Conservation (phyloP, 2,113 vertebrate genomes). For the Toxostoma redivivum region DNA sequence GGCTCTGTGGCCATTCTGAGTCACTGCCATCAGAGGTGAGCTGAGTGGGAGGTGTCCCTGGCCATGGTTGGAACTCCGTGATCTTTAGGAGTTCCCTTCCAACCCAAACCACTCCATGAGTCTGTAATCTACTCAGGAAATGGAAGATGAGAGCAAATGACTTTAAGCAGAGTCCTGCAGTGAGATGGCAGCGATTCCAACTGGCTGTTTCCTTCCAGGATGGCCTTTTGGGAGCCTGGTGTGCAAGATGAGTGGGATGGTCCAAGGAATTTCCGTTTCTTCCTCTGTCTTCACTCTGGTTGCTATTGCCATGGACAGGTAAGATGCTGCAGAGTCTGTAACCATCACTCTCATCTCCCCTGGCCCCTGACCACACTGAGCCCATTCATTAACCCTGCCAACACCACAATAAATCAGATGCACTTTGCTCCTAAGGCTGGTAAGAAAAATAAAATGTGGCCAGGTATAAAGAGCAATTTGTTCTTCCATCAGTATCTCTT, state of each 20-base stretch:
- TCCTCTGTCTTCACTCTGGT: constrained; percentile 94
- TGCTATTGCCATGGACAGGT: constrained; percentile 92
- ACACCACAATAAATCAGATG: background rate
- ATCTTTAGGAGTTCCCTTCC: background rate
- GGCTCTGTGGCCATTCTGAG: background rate
- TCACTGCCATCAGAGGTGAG: background rate
- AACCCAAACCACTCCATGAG: no score
- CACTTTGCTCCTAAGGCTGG: background rate
- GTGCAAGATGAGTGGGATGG: constrained; percentile 91
- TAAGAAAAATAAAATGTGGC: background rate
- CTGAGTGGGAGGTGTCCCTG: background rate
- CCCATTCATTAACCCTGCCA: background rate
- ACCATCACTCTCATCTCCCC: background rate
- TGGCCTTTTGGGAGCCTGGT: constrained; percentile 93
- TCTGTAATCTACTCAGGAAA: background rate
- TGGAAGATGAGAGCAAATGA: background rate
- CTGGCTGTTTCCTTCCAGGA: constrained; percentile 67
- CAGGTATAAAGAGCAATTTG: background rate
- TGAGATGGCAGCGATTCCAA: background rate
- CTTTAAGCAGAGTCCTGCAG: background rate
- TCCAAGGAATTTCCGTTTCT: constrained; percentile 91
- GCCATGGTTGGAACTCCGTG: accelerated
- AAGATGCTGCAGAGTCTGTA: background rate
- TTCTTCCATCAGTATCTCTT: background rate
- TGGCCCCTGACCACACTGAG: background rate